Conservation (phyloP, 1,140 invertebrate species). For the Drosophila nannoptera region DNA sequence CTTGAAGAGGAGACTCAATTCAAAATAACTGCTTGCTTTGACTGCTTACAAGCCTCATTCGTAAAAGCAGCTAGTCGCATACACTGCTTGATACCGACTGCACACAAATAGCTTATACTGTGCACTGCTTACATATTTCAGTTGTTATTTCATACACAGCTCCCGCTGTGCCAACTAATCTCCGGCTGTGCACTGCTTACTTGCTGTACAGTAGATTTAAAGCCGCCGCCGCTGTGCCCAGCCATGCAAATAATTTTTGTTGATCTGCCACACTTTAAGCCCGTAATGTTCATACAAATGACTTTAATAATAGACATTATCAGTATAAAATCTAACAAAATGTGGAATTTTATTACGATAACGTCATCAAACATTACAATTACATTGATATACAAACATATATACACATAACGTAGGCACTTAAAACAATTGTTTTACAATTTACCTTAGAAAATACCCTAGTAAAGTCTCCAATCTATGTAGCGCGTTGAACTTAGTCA, state of each 20-base stretch:
- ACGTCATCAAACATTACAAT: constrained; percentile 22
- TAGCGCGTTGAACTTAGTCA: constrained; percentile 14
- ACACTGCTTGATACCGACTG: neutral
- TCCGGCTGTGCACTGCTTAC: neutral
- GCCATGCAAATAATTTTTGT: too few relatives aligned
- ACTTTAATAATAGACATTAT: neutral
- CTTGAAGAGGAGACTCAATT: neutral
- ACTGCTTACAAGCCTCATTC: neutral
- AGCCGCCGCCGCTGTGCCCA: neutral
- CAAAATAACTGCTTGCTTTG: neutral
- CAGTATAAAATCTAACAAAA: constrained; percentile 43
- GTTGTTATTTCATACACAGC: too few relatives aligned
- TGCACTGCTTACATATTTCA: too few relatives aligned
- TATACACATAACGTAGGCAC: constrained; percentile 6
- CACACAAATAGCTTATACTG: too few relatives aligned
- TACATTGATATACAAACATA: constrained; percentile 18
- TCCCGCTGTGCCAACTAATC: too few relatives aligned
- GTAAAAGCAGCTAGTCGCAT: neutral
- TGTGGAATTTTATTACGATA: constrained; percentile 35
- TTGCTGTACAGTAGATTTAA: neutral
- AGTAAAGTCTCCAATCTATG: constrained; percentile 34
- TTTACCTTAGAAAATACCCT: constrained; percentile 42
- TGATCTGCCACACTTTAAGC: too few relatives aligned
- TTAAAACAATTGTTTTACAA: constrained; percentile 31
- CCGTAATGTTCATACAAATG: neutral